These are phyloP conservation scores for Brachypterus glaber DNA, from an alignment of 2,888 invertebrate species.

Conservation along the genomic window DNA sequence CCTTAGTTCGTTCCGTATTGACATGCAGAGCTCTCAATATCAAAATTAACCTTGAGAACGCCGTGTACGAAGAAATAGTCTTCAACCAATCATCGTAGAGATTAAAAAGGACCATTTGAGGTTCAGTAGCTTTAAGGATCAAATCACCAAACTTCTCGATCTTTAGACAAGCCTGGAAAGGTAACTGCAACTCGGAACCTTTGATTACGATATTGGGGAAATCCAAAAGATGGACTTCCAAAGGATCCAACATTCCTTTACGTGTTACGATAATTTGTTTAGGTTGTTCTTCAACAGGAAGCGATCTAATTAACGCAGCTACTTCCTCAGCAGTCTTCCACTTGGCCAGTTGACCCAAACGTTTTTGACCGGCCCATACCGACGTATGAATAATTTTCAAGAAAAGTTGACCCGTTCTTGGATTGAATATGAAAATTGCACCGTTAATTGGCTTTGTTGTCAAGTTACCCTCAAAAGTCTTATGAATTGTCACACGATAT, in stretches of 20 bases:
- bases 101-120: constrained; percentile 99
- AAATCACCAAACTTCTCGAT: constrained; percentile 99
- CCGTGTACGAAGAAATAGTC: constrained; percentile 98
- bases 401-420: constrained; percentile 96
- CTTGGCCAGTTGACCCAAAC: constrained; percentile 97
- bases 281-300: constrained; percentile 99
- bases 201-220: constrained; percentile 99
- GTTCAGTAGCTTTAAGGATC: constrained; percentile 97
- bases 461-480: constrained; percentile 98
- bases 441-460: constrained; percentile 99
- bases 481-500: constrained; percentile 98
- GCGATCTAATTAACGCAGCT: constrained; percentile 93
- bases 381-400: constrained; percentile 99
- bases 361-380: constrained; percentile 99
- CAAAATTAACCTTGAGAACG: constrained; percentile 93
- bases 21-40: constrained; percentile 96
- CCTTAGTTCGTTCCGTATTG: constrained; percentile 98
- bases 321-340: constrained; percentile 99
- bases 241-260: constrained; percentile 99
- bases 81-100: constrained; percentile 99
- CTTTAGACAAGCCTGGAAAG: constrained; percentile 97
- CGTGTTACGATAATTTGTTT: constrained; percentile 99
- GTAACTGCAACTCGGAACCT: constrained; percentile 94
- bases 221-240: constrained; percentile 98
- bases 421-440: constrained; percentile 99